A percentile compares a stretch with the other conserved stretches of the same genome.
Conservation (phyloP, 2,113 vertebrate genomes). For the Corythaixoides concolor region DNA sequence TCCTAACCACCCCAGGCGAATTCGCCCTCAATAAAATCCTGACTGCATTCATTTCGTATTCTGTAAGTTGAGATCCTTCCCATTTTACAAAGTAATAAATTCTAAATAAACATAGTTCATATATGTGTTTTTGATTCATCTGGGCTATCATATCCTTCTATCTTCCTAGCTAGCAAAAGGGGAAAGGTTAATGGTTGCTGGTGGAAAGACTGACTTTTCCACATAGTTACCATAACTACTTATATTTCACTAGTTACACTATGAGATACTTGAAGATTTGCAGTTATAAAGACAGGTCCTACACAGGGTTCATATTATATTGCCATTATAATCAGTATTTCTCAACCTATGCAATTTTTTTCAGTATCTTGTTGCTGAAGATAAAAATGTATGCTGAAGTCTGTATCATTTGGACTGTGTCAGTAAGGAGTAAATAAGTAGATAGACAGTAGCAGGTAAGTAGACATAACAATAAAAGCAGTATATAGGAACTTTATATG, state of each 20-base stretch:
- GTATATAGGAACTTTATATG: rapidly evolving
- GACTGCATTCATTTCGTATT: not conserved
- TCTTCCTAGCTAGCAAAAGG: not conserved
- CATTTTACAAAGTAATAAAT: not conserved
- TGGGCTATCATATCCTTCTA: rapidly evolving
- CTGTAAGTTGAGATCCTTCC: not conserved
- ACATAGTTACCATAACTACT: not conserved
- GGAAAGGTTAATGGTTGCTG: not conserved
- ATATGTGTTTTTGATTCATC: not conserved
- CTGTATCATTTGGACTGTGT: not conserved
- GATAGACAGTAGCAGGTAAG: not conserved
- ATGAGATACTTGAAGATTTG: not conserved
- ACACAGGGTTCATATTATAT: not conserved
- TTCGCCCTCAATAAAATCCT: not conserved
- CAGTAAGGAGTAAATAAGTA: not conserved
- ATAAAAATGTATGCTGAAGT: not conserved
- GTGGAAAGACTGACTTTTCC: not conserved
- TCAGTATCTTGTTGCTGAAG: not conserved
- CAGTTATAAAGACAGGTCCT: not conserved
- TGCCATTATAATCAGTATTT: not conserved
- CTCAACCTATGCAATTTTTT: not conserved
- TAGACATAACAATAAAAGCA: not conserved
- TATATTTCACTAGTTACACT: not conserved
- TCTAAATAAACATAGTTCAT: not conserved
- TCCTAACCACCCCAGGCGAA: rapidly evolving